Evolutionary conservation across 1,140 invertebrate species (phyloP), one percentile per base, ranked within the genome.

Genomic region (Eurytemora carolleeae): DNA sequence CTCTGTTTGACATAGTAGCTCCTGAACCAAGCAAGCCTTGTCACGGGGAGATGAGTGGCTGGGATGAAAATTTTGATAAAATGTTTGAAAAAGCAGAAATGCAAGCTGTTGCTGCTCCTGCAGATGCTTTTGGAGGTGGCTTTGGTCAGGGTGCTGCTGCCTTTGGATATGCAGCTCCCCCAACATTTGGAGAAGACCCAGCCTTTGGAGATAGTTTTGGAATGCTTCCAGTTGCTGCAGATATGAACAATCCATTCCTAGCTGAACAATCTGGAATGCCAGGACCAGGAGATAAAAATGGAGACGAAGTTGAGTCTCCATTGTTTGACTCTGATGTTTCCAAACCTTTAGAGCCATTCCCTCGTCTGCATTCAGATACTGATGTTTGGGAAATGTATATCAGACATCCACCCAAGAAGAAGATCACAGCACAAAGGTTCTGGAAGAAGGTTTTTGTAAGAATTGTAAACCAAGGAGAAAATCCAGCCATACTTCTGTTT

Each of bases 381-480:
- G 82, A 87, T n/a, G 88, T 88, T 20, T 98, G 93, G 92, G 91
- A 97, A 70, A 87, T 99, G 82, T 86, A 95, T 63, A 75, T 98
- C 24, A 76, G 93, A 17, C 88, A 95, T 69, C 93, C 93, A 2
- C 91, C 89, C 67, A 98, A 98, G 72, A 99, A 99, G 78, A 97
- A 95, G 72, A 88, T 98, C 61, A 97, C 94, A 0, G 88, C 88
- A 2, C 88, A 92, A 68, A 77, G 82, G 63, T 98, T 90, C 72
- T 98, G 95, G 95, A 98, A 98, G 74, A 94, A 95, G 70, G 85
- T 96, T 44, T 93, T 84, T 70, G 83, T 97, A 0, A 82, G 81
- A 58, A 67, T 98, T 21, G 79, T 81, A 1, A 76, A 79, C 65
- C 84, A 86, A 71, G 83, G 79, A 44, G 89, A 92, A 67, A 84